A percentile compares a stretch with the other conserved stretches of the same genome.
Evolutionary conservation across 2,888 invertebrate genomes (phyloP).

Genomic region (Pterobdella sp.): DNA sequence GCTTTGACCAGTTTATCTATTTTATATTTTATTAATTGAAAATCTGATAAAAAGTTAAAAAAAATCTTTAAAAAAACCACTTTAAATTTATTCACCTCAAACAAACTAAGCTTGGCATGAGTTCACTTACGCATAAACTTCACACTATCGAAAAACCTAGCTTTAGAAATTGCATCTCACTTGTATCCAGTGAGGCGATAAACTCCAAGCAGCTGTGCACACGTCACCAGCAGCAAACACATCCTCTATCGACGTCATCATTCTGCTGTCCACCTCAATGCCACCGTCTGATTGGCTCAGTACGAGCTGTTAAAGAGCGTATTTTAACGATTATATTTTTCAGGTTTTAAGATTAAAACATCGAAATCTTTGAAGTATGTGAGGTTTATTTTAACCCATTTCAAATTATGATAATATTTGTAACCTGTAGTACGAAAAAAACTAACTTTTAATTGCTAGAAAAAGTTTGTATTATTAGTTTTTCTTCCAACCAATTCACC

Average conservation of each 20-base stretch:
- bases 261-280: constrained; percentile 71
- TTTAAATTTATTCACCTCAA: neutral
- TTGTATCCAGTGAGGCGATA: constrained; percentile 49
- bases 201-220: constrained; percentile 71
- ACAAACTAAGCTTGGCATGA: neutral
- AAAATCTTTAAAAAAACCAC: neutral
- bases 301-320: neutral
- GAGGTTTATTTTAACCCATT: too few relatives aligned
- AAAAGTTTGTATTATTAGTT: too few relatives aligned
- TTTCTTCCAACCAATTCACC: too few relatives aligned
- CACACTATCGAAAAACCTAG: neutral
- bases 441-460: too few relatives aligned
- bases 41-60: neutral
- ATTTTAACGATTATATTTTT: too few relatives aligned
- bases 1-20: neutral
- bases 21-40: too few relatives aligned
- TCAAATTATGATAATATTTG: too few relatives aligned
- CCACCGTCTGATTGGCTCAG: constrained; percentile 63
- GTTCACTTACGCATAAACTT: neutral
- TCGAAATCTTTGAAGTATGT: too few relatives aligned
- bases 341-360: too few relatives aligned
- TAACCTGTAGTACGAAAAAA: too few relatives aligned
- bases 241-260: constrained; percentile 69
- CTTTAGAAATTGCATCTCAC: constrained; percentile 37
- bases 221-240: constrained; percentile 94